Conservation (phyloP, 2,888 invertebrate species). For the Tetropium fuscum region DNA sequence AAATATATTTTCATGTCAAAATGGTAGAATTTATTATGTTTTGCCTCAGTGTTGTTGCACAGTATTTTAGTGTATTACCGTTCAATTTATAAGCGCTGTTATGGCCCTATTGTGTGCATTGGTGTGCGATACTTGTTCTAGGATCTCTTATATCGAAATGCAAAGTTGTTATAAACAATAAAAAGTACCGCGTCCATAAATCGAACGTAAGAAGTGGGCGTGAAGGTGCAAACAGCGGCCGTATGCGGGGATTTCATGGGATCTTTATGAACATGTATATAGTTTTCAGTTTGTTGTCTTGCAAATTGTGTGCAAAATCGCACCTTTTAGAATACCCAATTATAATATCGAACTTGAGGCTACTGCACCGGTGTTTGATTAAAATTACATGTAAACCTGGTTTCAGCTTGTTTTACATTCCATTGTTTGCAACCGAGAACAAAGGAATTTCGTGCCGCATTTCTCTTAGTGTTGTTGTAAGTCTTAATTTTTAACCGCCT, state of each 20-base stretch:
- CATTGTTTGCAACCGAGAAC: conserved; percentile 65
- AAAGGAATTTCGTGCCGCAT: conserved; percentile 65
- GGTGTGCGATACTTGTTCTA: conserved; percentile 41
- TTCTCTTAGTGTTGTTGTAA: conserved; percentile 59
- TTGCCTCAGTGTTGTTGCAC: neutral
- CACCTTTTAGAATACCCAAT: conserved; percentile 63
- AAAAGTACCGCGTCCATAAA: conserved; percentile 55
- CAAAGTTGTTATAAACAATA: conserved; percentile 59
- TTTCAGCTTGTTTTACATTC: conserved; percentile 66
- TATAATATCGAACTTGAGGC: conserved; percentile 63
- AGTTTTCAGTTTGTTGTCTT: conserved; percentile 51
- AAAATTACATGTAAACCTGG: conserved; percentile 67
- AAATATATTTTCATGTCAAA: conserved; percentile 1
- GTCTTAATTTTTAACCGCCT: conserved; percentile 63
- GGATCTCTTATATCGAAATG: conserved; percentile 40
- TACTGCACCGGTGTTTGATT: conserved; percentile 64
- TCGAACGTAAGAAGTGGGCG: conserved; percentile 51
- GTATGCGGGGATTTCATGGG: conserved; percentile 41
- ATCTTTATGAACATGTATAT: conserved; percentile 46
- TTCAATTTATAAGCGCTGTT: conserved; percentile 1
- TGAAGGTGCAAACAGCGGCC: conserved; percentile 59
- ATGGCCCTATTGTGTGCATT: conserved; percentile 34
- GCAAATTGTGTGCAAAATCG: conserved; percentile 66
- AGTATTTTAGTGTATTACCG: conserved; percentile 3
- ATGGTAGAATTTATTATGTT: too few species aligned